Percentiles rank a stretch among this genome's conserved stretches.
These are phyloP conservation scores for Ardeotis arabs DNA, from an alignment of 2,113 vertebrate species.

Conservation along the genomic window DNA sequence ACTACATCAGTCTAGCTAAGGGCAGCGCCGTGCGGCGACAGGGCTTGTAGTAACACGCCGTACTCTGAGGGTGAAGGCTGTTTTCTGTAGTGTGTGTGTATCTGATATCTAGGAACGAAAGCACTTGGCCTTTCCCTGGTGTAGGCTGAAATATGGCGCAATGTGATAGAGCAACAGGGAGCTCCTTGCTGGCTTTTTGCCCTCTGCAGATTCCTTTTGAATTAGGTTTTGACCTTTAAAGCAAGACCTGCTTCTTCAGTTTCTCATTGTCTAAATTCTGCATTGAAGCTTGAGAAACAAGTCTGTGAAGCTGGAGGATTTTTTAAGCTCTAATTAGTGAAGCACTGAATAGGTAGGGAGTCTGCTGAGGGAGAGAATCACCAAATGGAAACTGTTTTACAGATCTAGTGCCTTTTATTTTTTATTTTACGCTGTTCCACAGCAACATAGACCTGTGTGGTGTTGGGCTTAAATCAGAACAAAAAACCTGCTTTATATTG, in stretches of 20 bases:
- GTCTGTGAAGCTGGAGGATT: background rate
- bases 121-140: background rate
- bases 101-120: slow-evolving; percentile 34
- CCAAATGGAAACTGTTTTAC: background rate
- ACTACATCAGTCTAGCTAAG: background rate
- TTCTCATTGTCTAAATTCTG: slow-evolving; percentile 17
- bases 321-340: background rate
- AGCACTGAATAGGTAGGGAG: background rate
- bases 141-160: background rate
- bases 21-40: background rate
- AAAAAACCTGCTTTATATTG: background rate
- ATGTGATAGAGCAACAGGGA: slow-evolving; percentile 8
- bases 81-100: background rate
- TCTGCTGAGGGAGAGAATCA: background rate
- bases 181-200: slow-evolving; percentile 35
- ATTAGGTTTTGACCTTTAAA: slow-evolving; percentile 46
- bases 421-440: background rate
- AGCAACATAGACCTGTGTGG: background rate
- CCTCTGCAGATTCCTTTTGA: slow-evolving; percentile 25
- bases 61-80: background rate
- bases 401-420: background rate
- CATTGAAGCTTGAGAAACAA: slow-evolving; percentile 4
- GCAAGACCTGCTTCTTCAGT: slow-evolving; percentile 8
- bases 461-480: background rate
- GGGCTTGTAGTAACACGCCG: background rate